Evolutionary conservation across 1,140 invertebrate genomes (phyloP), one percentile per base, ranked within the genome.

Genomic region (Melitaea cinxia): DNA sequence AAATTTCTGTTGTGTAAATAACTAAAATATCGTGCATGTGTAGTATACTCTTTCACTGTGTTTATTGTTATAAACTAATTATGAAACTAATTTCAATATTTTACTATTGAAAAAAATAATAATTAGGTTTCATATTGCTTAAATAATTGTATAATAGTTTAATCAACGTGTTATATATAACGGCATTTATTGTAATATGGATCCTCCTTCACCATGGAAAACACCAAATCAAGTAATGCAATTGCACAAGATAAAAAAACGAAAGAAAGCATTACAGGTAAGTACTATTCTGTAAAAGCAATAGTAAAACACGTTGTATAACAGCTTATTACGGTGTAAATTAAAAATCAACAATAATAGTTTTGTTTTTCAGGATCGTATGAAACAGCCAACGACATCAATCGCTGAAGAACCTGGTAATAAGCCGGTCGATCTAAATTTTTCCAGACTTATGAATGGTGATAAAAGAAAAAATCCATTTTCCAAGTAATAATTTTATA

Each of bases 391-490:
- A 10, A 71, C 72, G 55, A 62, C 64, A 3, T 74, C 82, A 55
- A 72, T 62, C 26, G 71, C 52, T 64, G 81, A 83, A 62, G 83
- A 82, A 70, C 56, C 70, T 65, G 72, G 49, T 54, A 70, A 78
- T 59, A 65, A 76, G 21, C 54, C 71, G 58, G 65, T 71, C 50
- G 75, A 88, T 56, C 72, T 90, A 68, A 82, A 91, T 77, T 91
- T 92, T 55, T 91, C 87, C 14, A 86, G 83, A 69, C 73, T 91
- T 30, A 66, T 92, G 15, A 83, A 88, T 72, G 80, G 85, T 53
- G 88, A 93, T 47, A 96, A 96, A 81, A 93, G 95, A 42, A 95
- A 94, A 85, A 96, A 96, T 90, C 95, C 95, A 24, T 96, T 96
- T 91, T 84, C 91, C 12, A 94, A 93, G 91, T 92, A 82, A 80